Percentiles rank a stretch among this genome's conserved stretches.
Evolutionary conservation across 2,797 vertebrate species (phyloP).

Genomic region (Gymnothorax reevesii): DNA sequence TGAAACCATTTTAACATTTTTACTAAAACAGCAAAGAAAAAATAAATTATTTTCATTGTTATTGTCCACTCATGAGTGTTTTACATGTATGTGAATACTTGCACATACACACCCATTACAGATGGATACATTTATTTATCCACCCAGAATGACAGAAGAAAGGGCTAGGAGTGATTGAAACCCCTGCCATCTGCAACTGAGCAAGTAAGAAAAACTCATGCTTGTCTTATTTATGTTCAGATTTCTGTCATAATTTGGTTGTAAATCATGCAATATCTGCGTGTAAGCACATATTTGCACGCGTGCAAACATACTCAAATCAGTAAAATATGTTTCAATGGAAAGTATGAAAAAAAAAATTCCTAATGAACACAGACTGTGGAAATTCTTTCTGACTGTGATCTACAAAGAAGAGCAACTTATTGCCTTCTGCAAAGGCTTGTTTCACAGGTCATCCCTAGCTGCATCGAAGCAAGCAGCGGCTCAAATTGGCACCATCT

Average conservation of each 20-base stretch:
- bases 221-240: slow-evolving; percentile 6
- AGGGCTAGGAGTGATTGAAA: slow-evolving; percentile 13
- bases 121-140: slow-evolving; percentile 10
- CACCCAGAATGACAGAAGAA: neutral
- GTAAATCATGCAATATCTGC: slow-evolving; percentile 11
- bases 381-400: neutral
- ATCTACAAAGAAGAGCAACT: neutral
- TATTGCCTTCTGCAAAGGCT: neutral
- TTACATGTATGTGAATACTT: slow-evolving; percentile 6
- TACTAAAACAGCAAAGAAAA: slow-evolving; percentile 3
- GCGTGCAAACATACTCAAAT: slow-evolving; percentile 24
- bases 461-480: neutral
- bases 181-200: neutral
- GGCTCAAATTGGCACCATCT: slow-evolving; percentile 22
- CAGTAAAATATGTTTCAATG: slow-evolving; percentile 13
- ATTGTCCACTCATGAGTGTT: neutral
- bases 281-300: slow-evolving; percentile 8
- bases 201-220: neutral
- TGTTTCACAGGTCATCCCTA: neutral
- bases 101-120: neutral
- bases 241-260: neutral
- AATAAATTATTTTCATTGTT: neutral
- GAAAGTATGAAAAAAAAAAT: neutral
- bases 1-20: slow-evolving; percentile 8
- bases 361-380: neutral